These are phyloP conservation scores for Pseudomugil tenellus DNA, from an alignment of 2,797 vertebrate genomes.

Conservation along the genomic window DNA sequence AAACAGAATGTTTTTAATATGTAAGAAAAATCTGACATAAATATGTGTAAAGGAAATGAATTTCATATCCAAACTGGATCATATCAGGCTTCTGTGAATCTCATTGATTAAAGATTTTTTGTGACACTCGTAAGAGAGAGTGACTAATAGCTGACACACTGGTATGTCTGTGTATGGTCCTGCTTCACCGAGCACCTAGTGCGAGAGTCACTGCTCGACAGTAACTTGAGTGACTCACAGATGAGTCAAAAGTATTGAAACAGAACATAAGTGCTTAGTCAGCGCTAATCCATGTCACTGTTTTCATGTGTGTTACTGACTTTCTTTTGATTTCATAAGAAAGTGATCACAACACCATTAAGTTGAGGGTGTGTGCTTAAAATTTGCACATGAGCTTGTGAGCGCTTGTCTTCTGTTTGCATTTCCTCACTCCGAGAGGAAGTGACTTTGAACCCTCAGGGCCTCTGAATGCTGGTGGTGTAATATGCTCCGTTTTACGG, in stretches of 20 bases:
- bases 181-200: conserved; percentile 50
- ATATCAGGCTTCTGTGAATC: too few species aligned
- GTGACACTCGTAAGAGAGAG: conserved; percentile 2
- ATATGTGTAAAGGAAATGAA: too few species aligned
- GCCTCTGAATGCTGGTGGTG: conserved; percentile 59
- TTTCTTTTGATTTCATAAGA: conserved; percentile 7
- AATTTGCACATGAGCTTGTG: conserved; percentile 57
- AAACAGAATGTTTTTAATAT: too few species aligned
- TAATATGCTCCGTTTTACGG: conserved; percentile 46
- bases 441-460: conserved; percentile 74
- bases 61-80: too few species aligned
- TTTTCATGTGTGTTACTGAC: background rate
- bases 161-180: conserved; percentile 46
- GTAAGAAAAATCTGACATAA: too few species aligned
- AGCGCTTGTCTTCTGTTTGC: conserved; percentile 59
- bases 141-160: conserved; percentile 68
- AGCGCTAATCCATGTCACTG: conserved; percentile 27
- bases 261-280: conserved; percentile 26
- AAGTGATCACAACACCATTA: conserved; percentile 28
- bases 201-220: conserved; percentile 65
- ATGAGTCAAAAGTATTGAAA: conserved; percentile 48
- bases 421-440: conserved; percentile 74
- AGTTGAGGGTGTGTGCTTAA: conserved; percentile 52
- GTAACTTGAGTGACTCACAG: conserved; percentile 73
- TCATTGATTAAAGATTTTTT: too few species aligned